Base-by-base conservation (phyloP, 2,888 invertebrate genomes). In the Stenotaenia linearis region DNA sequence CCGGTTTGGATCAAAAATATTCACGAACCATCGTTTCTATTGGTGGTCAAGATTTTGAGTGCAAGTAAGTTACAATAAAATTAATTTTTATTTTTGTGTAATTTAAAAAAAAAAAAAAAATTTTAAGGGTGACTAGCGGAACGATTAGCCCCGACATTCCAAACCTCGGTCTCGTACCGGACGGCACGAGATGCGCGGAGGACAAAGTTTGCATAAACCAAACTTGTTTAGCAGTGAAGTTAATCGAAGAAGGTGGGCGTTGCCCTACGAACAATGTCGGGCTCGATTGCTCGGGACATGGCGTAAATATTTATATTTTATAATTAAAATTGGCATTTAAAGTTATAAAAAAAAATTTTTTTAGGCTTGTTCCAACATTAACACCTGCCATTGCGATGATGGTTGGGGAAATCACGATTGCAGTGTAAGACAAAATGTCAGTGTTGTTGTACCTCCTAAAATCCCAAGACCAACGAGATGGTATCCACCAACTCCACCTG, bases 161-260 rank as follows among this genome's bases (percentile, higher is more conserved):
- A 6, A 91, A 91, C n/a, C 89, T 94, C 85, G 97, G 97, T 1
- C 89, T 98, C 84, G 97, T 97, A 80, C 90, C 91, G 83, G 97
- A 98, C 87, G 98, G 98, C 25, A 96, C 97, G 18, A 93, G 94
- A 56, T 98, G 98, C 87, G 96, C 95, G 9, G 93, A 94, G 85
- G 93, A 94, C 88, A 90, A 93, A 87, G 93, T 98, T 84, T 98
- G 98, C 90, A 90, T 96, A 84, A 96, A 96, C 90, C 95, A 96
- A 88, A 93, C 94, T 78, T 98, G 97, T 88, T 91, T 92, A 81
- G 93, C 92, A 86, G 90, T 95, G 84, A 93, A 92, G 88, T 93
- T 93, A 21, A 91, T 92, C 88, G 90, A 95, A 83, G 94, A 93
- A 88, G 92, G 92, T 88, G 92, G 92, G 83, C 93, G 92, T 86